Percentiles rank a stretch among this genome's conserved stretches.
These are phyloP conservation scores for Gavia stellata DNA, from an alignment of 2,113 vertebrate genomes.

Conservation along the genomic window DNA sequence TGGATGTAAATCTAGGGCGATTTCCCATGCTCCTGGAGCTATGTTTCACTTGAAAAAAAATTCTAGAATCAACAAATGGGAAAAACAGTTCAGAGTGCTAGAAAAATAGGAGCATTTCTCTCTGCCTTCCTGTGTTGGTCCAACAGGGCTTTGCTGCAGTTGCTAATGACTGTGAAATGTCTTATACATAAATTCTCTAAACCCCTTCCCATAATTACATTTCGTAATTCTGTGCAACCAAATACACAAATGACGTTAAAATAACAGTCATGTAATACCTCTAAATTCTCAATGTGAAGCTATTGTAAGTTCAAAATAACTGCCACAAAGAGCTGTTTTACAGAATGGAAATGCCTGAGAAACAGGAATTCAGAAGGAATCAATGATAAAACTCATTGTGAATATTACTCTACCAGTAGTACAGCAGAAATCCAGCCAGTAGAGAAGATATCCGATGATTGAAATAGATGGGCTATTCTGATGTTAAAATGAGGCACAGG, in stretches of 20 bases:
- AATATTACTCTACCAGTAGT: neutral
- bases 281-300: neutral
- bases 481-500: neutral
- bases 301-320: neutral
- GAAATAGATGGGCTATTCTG: neutral
- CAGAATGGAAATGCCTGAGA: neutral
- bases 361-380: neutral
- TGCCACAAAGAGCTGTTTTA: neutral
- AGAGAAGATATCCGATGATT: neutral
- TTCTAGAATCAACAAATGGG: conserved; percentile 33
- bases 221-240: conserved; percentile 1
- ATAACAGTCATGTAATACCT: conserved; percentile 20
- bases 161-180: neutral
- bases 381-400: neutral
- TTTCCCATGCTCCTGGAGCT: conserved; percentile 54
- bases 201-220: neutral
- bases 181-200: neutral
- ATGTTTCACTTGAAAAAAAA: neutral
- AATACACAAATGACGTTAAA: conserved; percentile 21
- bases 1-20: neutral
- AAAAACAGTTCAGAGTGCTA: neutral
- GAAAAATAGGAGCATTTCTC: conserved; percentile 19
- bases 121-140: conserved; percentile 4
- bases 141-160: neutral
- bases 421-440: neutral